Base-by-base conservation (phyloP, 2,888 invertebrate species). In the Agrotis segetum region DNA sequence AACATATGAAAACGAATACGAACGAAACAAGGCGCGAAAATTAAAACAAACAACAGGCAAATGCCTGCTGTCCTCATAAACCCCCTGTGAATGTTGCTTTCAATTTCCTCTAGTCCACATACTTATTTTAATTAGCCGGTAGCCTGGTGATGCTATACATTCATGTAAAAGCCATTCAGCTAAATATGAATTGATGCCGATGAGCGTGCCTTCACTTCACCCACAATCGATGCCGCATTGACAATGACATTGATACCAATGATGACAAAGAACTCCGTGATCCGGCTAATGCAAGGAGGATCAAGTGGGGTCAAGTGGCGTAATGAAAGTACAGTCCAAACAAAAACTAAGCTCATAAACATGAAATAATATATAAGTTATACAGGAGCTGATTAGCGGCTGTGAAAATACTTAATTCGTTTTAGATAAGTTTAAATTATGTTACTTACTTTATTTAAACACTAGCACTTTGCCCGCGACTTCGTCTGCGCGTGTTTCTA, bases 241-340 rank as follows among this genome's bases (percentile, higher is more conserved):
- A 81, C 84, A 86, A 81, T 88, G 87, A 82, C 83, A 86, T 87
- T 87, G 88, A 85, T 84, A 81, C 55, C 85, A 88, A 88, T 84
- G 82, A 87, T 85, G 85, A 88, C 84, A 88, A 88, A 88, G 88
- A 86, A 84, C 85, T 75, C 72, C 76, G 75, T 85, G 85, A 86
- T 86, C 86, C 76, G 78, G 73, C 81, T 84, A 83, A 85, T 82
- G 81, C 79, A 81, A 74, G 55, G 68, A 81, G 75, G 85, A 81
- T 85, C 87, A 89, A 89, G 82, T 86, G 85, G 72, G 79, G 86
- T 88, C 85, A 89, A 89, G 76, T 81, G 83, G 75, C 67, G 63
- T 78, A 72, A 85, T 84, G 69, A 78, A 75, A 77, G 71, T 74
- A 69, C 79, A 75, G 70, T 77, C 63, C 68, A 46, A 53, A 52